Conservation (phyloP, 2,888 invertebrate species). For the Parascotia fuliginaria region DNA sequence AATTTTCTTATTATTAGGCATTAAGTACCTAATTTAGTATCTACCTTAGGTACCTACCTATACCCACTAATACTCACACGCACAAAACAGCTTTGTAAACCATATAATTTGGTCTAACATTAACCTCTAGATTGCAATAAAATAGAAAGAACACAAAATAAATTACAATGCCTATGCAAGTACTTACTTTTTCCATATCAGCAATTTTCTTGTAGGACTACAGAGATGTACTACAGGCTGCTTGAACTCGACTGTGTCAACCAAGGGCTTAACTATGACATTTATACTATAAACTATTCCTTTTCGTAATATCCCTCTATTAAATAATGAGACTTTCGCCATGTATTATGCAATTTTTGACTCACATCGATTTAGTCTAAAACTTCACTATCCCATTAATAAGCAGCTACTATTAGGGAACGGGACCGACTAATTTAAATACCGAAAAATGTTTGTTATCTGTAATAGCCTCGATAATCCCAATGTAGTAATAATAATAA, state of each 20-base stretch:
- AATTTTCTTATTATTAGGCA: too few species aligned
- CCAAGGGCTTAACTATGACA: background rate
- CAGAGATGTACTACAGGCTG: too few species aligned
- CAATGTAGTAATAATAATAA: too few species aligned
- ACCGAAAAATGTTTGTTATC: too few species aligned
- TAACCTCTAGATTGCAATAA: too few species aligned
- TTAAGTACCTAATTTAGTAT: too few species aligned
- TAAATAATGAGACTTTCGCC: constrained; percentile 5
- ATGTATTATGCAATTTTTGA: background rate
- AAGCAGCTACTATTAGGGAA: background rate
- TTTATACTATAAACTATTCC: background rate
- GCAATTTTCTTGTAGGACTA: background rate
- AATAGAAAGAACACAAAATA: background rate
- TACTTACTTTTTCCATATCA: background rate
- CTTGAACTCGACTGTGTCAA: background rate
- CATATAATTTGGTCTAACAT: too few species aligned
- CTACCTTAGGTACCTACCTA: too few species aligned
- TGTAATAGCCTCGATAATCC: too few species aligned
- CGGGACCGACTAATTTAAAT: background rate
- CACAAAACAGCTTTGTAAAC: too few species aligned
- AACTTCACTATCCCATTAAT: background rate
- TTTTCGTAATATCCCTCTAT: constrained; percentile 3
- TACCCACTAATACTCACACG: too few species aligned
- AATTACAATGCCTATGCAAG: background rate
- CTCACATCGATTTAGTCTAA: background rate